Base-by-base conservation (phyloP, 2,888 invertebrate genomes). In the Mamestra brassicae region DNA sequence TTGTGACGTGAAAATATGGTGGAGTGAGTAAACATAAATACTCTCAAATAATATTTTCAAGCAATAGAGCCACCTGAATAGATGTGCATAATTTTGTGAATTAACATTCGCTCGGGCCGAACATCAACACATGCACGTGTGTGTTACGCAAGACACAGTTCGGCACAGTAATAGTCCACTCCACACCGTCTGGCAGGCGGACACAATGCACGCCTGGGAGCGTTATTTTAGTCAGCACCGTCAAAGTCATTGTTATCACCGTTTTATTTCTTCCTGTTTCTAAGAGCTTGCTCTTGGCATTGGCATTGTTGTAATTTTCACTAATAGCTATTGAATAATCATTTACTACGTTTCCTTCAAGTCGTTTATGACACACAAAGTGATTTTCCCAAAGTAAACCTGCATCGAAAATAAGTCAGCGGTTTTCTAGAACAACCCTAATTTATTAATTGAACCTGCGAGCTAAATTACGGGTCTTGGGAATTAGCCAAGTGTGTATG, bases 221-320 rank as follows among this genome's bases (percentile, higher is more conserved):
- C 89, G 93, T 93, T 96, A 96, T 96, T 96, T 96, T 93, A 78
- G 94, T 94, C 92, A 86, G 90, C 92, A 91, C 89, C 90, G 88
- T 88, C 91, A 92, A 89, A 92, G 90, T 90, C 91, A 91, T 92
- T 92, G 92, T 93, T 93, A 94, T 93, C 91, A 90, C 87, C 87
- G 89, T 90, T 92, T 92, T 91, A 92, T 92, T 92, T 92, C 93
- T 95, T 95, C 93, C 93, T 94, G 93, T 91, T 93, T 92, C 89
- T 89, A 80, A 84, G 88, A 90, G 90, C 90, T 89, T 86, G 93
- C 88, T 92, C 94, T 95, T 95, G 95, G 94, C 95, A 94, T 91
- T 95, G 95, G 90, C 93, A 93, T 92, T 93, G 91, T 82, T 80
- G 61, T 81, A 71, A 79, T 75, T 74, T 81, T 77, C 72, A 79